phyloP scores from a whole-genome alignment of 37 sponge, comb jelly and placozoan species.

The Geodia barretti region DNA sequence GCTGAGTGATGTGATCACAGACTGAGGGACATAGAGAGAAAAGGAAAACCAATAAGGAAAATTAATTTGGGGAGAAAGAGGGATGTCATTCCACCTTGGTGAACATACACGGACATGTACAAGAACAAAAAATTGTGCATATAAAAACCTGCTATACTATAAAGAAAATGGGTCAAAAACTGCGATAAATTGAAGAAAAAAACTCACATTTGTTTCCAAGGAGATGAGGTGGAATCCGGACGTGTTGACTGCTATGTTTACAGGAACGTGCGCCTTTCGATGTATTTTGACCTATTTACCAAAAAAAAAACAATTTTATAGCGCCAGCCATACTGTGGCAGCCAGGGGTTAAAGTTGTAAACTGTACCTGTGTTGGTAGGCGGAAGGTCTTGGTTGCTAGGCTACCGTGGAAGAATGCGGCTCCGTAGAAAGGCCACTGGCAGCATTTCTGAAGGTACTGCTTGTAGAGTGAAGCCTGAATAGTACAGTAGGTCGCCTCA shows the following conservation, averaged over 20 bases:
- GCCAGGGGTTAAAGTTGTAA: too few relatives aligned
- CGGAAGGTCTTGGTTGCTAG: conserved; percentile 21
- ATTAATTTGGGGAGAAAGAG: too few relatives aligned
- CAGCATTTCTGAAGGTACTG: conserved; percentile 74
- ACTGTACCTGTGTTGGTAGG: conserved; percentile 3
- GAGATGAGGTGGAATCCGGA: conserved; percentile 55
- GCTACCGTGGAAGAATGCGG: conserved; percentile 44
- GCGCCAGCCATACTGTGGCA: too few relatives aligned
- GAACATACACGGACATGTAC: too few relatives aligned
- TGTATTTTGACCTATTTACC: neutral
- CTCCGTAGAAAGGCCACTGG: conserved; percentile 88
- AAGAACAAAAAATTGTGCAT: too few relatives aligned
- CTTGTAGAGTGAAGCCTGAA: conserved; percentile 10
- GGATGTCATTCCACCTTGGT: too few relatives aligned
- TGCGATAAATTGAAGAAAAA: too few relatives aligned
- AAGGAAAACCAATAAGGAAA: too few relatives aligned
- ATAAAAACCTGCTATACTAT: too few relatives aligned
- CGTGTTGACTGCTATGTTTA: conserved; percentile 52
- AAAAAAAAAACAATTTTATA: neutral
- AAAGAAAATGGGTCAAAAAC: too few relatives aligned
- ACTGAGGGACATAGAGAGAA: too few relatives aligned
- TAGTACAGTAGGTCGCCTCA: neutral
- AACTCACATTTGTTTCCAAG: conserved; percentile 48
- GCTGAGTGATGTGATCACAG: too few relatives aligned
- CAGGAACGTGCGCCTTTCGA: conserved; percentile 19